phyloP scores from a whole-genome alignment of 2,888 invertebrate genomes.

The Hirtodrosophila duncani region DNA sequence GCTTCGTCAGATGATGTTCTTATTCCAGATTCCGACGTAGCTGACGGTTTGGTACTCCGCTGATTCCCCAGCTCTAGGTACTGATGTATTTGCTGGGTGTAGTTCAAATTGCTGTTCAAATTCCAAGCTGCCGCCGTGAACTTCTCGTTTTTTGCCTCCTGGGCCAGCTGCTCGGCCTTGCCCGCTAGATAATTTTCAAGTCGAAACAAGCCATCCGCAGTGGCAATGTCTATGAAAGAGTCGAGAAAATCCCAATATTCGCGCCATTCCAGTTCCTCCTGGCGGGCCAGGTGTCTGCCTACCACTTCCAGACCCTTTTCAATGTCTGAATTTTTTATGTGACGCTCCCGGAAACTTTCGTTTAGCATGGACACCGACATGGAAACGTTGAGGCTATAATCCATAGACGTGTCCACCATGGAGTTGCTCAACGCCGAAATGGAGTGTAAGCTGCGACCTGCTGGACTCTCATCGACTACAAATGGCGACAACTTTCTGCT shows the following conservation, averaged over 20 bases:
- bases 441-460: no score
- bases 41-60: background rate
- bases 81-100: slow-evolving; percentile 44
- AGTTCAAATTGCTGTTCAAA: no score
- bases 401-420: slow-evolving; percentile 9
- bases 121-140: no score
- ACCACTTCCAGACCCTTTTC: slow-evolving; percentile 93
- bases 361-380: slow-evolving; percentile 23
- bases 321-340: slow-evolving; percentile 84
- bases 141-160: slow-evolving; percentile 33
- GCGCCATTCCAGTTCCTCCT: slow-evolving; percentile 88
- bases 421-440: no score
- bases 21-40: background rate
- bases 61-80: slow-evolving; percentile 32
- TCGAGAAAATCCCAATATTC: slow-evolving; percentile 96
- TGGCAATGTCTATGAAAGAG: slow-evolving; percentile 87
- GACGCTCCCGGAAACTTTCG: slow-evolving; percentile 74
- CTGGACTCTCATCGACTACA: slow-evolving; percentile 34
- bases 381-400: background rate
- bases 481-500: slow-evolving; percentile 45
- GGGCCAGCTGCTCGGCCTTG: slow-evolving; percentile 26
- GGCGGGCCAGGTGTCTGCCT: slow-evolving; percentile 85
- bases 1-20: no score
- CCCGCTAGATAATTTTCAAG: slow-evolving; percentile 85
- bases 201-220: slow-evolving; percentile 84